These are phyloP conservation scores for Falco biarmicus DNA, from an alignment of 2,797 vertebrate species.

Conservation along the genomic window DNA sequence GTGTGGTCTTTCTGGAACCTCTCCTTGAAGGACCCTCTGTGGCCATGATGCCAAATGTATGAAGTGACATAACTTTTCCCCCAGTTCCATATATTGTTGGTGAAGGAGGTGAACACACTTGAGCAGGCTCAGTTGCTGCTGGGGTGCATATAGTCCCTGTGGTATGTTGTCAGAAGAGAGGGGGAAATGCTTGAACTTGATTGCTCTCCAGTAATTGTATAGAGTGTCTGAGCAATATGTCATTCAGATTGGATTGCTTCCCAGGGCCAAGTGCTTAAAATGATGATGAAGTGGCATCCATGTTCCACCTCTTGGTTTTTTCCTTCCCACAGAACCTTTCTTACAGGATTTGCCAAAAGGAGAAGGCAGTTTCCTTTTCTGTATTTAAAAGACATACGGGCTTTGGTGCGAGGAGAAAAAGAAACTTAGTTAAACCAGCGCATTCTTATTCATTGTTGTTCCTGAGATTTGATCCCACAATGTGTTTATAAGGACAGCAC, in stretches of 20 bases:
- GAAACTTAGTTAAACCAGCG: neutral
- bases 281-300: neutral
- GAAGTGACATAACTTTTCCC: neutral
- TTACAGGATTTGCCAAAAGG: slow-evolving; percentile 3
- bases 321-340: neutral
- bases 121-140: neutral
- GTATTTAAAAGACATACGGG: neutral
- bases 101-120: neutral
- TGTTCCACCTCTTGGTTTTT: neutral
- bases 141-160: neutral
- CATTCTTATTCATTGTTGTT: neutral
- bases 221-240: neutral
- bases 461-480: neutral
- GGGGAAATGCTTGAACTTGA: neutral
- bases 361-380: neutral
- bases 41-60: neutral
- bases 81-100: neutral
- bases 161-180: neutral
- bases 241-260: neutral
- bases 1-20: neutral
- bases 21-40: neutral
- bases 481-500: neutral
- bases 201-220: neutral
- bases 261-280: neutral
- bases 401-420: neutral